These are phyloP conservation scores for Cephus cinctus DNA, from an alignment of 1,140 invertebrate genomes.

Conservation along the genomic window DNA sequence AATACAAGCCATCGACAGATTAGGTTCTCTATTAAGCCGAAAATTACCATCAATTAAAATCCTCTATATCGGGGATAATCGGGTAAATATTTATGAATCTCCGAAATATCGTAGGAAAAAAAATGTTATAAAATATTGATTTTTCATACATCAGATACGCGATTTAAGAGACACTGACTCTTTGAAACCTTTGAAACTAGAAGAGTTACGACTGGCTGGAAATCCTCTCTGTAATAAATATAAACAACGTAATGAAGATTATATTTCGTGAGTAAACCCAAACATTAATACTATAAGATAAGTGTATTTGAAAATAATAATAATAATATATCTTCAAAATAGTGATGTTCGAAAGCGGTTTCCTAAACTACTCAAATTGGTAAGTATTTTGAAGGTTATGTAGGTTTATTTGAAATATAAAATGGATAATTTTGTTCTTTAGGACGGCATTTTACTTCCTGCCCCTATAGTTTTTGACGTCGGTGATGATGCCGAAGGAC, in stretches of 20 bases:
- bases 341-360: conserved; percentile 80
- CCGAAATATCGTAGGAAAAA: background rate
- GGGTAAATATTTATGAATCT: conserved; percentile 59
- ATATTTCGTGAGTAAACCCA: conserved; percentile 72
- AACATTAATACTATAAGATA: background rate
- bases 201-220: conserved; percentile 71
- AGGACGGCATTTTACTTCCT: conserved; percentile 74
- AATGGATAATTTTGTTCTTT: conserved; percentile 10
- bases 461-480: conserved; percentile 76
- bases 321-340: conserved; percentile 28
- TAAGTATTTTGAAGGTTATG: conserved; percentile 55
- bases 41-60: conserved; percentile 70
- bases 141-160: conserved; percentile 58
- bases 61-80: conserved; percentile 74
- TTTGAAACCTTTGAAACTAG: conserved; percentile 64
- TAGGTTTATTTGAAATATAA: background rate
- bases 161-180: conserved; percentile 64
- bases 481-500: conserved; percentile 52
- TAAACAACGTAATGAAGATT: conserved; percentile 64
- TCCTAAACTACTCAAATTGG: conserved; percentile 75
- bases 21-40: conserved; percentile 58
- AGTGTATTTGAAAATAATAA: no score
- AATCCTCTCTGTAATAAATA: conserved; percentile 76
- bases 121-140: background rate
- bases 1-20: conserved; percentile 65